Conservation (phyloP, 2,888 invertebrate genomes). For the Bedellia somnulentella region DNA sequence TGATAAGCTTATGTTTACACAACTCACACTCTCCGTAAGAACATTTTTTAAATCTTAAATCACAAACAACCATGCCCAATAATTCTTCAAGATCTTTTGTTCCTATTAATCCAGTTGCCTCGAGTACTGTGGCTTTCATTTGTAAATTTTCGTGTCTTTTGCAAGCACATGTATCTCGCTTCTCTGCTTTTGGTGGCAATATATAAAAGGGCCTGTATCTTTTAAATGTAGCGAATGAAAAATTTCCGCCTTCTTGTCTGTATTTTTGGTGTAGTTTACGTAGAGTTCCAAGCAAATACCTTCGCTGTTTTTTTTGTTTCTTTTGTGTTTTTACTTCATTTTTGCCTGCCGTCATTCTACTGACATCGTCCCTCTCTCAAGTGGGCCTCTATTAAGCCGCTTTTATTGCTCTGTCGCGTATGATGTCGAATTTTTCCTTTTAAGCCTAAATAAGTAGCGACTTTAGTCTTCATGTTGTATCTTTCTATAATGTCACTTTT, state of each 20-base stretch:
- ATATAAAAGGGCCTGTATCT: slow-evolving; percentile 13
- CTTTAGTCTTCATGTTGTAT: slow-evolving; percentile 2
- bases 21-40: neutral
- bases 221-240: slow-evolving; percentile 11
- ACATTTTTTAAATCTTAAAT: neutral
- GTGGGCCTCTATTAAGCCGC: slow-evolving; percentile 1
- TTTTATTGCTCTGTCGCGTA: slow-evolving; percentile 1
- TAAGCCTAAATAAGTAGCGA: neutral
- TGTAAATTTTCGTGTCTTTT: slow-evolving; percentile 11
- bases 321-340: slow-evolving; percentile 2
- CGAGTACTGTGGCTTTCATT: neutral
- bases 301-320: slow-evolving; percentile 1
- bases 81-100: neutral
- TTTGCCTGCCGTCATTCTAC: slow-evolving; percentile 3
- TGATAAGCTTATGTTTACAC: neutral
- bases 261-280: slow-evolving; percentile 12
- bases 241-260: slow-evolving; percentile 10
- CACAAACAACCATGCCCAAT: neutral
- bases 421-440: slow-evolving; percentile 3
- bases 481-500: slow-evolving; percentile 1
- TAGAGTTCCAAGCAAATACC: slow-evolving; percentile 6
- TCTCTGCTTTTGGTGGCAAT: slow-evolving; percentile 10
- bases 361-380: slow-evolving; percentile 4
- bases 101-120: neutral
- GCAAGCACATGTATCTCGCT: slow-evolving; percentile 12